Conservation (phyloP, 2,113 vertebrate species). For the Formicarius rufipectus region DNA sequence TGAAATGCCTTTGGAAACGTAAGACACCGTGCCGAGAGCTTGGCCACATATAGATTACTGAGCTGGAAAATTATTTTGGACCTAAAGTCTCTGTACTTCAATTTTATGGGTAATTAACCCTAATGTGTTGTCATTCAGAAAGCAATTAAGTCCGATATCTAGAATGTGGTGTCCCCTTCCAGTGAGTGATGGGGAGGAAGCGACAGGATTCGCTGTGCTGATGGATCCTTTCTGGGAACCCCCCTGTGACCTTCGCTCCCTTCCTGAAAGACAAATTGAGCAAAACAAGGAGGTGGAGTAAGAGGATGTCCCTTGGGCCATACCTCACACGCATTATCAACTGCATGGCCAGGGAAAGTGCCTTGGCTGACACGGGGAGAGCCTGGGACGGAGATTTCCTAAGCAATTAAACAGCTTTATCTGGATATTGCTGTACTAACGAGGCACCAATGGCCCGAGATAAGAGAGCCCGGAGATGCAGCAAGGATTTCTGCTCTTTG, state of each 20-base stretch:
- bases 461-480: neutral
- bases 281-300: neutral
- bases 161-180: conserved; percentile 14
- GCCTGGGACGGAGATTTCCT: neutral
- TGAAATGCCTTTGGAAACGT: conserved; percentile 43
- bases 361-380: fast-evolving
- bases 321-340: fast-evolving
- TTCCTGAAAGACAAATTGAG: neutral
- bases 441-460: neutral
- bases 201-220: neutral
- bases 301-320: neutral
- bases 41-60: conserved; percentile 58
- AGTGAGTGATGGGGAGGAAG: conserved; percentile 15
- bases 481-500: neutral
- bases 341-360: fast-evolving
- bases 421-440: neutral
- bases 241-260: neutral
- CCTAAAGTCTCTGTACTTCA: conserved; percentile 55
- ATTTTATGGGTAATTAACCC: conserved; percentile 71
- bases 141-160: conserved; percentile 54
- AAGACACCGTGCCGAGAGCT: neutral
- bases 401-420: neutral
- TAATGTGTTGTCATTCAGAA: conserved; percentile 58
- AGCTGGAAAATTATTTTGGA: conserved; percentile 72
- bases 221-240: neutral